Evolutionary conservation across 30 jellyfish, hydroid and myxozoan genomes (phyloP), one percentile per base, ranked within the genome.

Genomic region (Pelagia noctiluca): DNA sequence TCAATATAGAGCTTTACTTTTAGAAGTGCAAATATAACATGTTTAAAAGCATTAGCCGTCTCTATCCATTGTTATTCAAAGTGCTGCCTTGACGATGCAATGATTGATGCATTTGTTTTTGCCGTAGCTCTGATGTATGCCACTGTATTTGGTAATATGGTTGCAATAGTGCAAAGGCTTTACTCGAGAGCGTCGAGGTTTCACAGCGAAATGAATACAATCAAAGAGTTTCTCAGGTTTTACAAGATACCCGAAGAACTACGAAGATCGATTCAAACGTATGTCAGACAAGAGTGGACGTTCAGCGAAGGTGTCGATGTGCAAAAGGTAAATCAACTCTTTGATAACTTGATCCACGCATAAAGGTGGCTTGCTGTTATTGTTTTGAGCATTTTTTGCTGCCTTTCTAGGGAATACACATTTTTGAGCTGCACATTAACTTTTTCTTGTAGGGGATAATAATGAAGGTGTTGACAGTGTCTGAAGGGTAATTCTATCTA

Each of bases 71-170:
- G n/a, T n/a, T n/a, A n/a, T n/a, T n/a, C n/a, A n/a, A n/a, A n/a
- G n/a, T n/a, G n/a, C n/a, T n/a, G n/a, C n/a, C n/a, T n/a, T n/a
- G n/a, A n/a, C n/a, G n/a, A n/a, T n/a, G n/a, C n/a, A n/a, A n/a
- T n/a, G n/a, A n/a, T n/a, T n/a, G n/a, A n/a, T n/a, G n/a, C n/a
- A n/a, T n/a, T n/a, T n/a, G n/a, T n/a, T 2, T 33, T 63, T 47
- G 10, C 79, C 69, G 66, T 62, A 90, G 97, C 97, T 30, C 78
- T 90, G 71, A 90, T 90, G 97, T 90, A 90, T 74, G 97, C 97
- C n/a, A 84, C 96, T 35, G 91, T 90, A 8, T 90, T 90, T 90
- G 97, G 97, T 62, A 90, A 90, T 38, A 90, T 90, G 97, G 97
- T 90, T 4, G 97, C 97, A 3, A 90, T 90, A 22, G 95, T 90